Base-by-base conservation (phyloP, 2,113 vertebrate genomes). In the Lota lota region DNA sequence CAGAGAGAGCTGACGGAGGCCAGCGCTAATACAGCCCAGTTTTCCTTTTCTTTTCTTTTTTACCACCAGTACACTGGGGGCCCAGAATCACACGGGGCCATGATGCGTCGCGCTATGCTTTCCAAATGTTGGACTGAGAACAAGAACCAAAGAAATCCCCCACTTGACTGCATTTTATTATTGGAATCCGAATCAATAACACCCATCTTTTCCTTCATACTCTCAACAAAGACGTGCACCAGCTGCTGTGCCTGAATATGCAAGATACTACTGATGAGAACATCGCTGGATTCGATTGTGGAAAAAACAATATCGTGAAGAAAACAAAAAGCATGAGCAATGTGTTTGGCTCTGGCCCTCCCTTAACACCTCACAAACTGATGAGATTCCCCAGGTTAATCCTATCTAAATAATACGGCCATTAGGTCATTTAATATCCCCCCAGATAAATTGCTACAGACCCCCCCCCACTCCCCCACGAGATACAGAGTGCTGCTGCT, bases 341-440 rank as follows among this genome's bases (percentile, higher is more conserved):
- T 16, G 51, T 50, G 17, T 10, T 24, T 15, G 67, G 68, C 40
- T 14, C 40, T 7, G 1, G 8, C 40, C 40, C 40, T 2, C 40
- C 40, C 66, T 69, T 69, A 60, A 51, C 74, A 63, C 72, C 72
- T 75, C 54, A n/a, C 33, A 70, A 65, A 68, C 70, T 68, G 75
- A 67, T 20, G 47, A 61, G 73, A 76, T 79, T 70, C 70, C 63
- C 63, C 50, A 72, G 61, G 77, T 73, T 77, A 64, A 75, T 71
- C 73, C 72, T 66, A 76, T 77, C 77, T 82, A 77, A 86, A 84
- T 86, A 87, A 87, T 85, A 77, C 66, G 68, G 69, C 75, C 82
- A 85, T 88, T 87, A 87, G 84, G 82, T 87, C 84, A 83, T 88
- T 88, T 87, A 85, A 88, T 90, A 88, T 89, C 88, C 84, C 79